These are phyloP conservation scores for Branchellion lobata DNA, from an alignment of 2,888 invertebrate genomes.

Conservation along the genomic window DNA sequence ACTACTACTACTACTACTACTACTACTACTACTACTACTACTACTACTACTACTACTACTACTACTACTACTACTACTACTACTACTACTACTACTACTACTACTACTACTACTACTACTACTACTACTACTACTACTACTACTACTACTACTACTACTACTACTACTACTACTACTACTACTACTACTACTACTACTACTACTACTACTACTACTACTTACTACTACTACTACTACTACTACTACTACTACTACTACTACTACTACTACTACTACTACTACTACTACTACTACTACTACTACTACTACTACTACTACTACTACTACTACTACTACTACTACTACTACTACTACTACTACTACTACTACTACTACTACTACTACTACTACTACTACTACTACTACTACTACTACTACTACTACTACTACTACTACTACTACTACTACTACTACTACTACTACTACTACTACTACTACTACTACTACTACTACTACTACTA, in stretches of 20 bases:
- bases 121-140: not conserved
- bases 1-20: not conserved
- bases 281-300: not conserved
- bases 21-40: not conserved
- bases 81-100: not conserved
- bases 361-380: not conserved
- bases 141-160: not conserved
- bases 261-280: not conserved
- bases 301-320: not conserved
- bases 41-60: not conserved
- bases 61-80: not conserved
- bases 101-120: not conserved
- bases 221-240: not conserved
- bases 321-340: not conserved
- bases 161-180: not conserved
- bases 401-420: not conserved
- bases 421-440: slow-evolving; percentile 42
- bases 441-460: slow-evolving; percentile 45
- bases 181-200: not conserved
- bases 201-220: not conserved
- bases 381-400: not conserved
- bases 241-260: not conserved
- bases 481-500: slow-evolving; percentile 47
- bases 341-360: not conserved
- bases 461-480: slow-evolving; percentile 46